Evolutionary conservation across 2,888 invertebrate species (phyloP), one percentile per base, ranked within the genome.

Genomic region (Drosophila atripex): DNA sequence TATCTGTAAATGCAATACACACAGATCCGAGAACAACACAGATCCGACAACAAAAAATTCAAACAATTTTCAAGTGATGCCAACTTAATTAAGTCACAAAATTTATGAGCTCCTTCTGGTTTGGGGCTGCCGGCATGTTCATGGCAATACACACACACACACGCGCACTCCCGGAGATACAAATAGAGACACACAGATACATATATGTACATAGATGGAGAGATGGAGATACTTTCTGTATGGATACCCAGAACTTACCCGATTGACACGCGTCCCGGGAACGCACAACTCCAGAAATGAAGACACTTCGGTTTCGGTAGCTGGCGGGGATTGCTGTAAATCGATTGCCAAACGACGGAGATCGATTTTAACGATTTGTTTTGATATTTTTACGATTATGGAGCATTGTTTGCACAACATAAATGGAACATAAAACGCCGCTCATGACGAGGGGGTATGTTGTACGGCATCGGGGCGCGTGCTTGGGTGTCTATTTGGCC

Each of bases 321-420:
- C 63, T 60, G 30, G 64, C 64, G 68, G 74, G 49, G 76, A 68
- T 51, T 78, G n/a, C n/a, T n/a, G 70, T 61, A 59, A 71, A 57
- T 66, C 66, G 69, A 66, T 66, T 65, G 77, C 58, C 77, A 65
- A 71, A 70, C 74, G 76, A 82, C 77, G 86, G 88, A 88, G 90
- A 89, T 90, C 90, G 89, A 91, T 90, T 91, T 91, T 90, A 90
- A 91, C 91, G 91, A 91, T 91, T 91, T 91, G 91, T 91, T 91
- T 89, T 92, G 91, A 91, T 91, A 90, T 90, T 90, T 91, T 91
- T 91, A 91, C 90, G 92, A 91, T 91, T 91, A 91, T 91, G 89
- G 71, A 86, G 90, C 88, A 80, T 90, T 90, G 90, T 91, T 91
- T 91, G 89, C 91, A 91, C 91, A 88, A 90, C 90, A 91, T 91